phyloP scores from a whole-genome alignment of 2,797 vertebrate genomes.

The Melanogrammus aeglefinus region DNA sequence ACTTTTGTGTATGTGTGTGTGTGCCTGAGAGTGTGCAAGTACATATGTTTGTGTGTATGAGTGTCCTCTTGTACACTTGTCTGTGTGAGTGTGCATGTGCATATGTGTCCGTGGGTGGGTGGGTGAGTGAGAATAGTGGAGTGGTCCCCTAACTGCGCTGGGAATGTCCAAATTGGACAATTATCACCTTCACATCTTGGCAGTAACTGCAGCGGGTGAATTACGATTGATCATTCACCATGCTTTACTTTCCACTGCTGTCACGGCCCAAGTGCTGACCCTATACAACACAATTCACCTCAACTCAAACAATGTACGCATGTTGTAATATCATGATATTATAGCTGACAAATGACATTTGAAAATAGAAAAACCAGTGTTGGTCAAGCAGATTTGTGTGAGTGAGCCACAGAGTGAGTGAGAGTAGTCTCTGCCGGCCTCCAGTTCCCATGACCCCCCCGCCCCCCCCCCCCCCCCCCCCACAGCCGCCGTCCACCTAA shows the following conservation, averaged over 20 bases:
- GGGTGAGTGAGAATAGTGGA: not conserved
- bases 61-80: no score
- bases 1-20: not conserved
- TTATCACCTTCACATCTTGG: constrained; percentile 67
- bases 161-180: constrained; percentile 70
- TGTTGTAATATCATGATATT: not conserved
- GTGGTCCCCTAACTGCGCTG: constrained; percentile 44
- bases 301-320: not conserved
- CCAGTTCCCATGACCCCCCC: not conserved
- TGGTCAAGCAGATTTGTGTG: not conserved
- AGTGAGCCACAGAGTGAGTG: constrained; percentile 27
- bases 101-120: no score
- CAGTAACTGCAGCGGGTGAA: constrained; percentile 47
- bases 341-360: not conserved
- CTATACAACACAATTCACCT: not conserved
- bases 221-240: constrained; percentile 67
- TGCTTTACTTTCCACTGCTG: constrained; percentile 61
- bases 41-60: no score
- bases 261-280: not conserved
- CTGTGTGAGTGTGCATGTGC: no score
- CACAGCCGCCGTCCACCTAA: constrained; percentile 15
- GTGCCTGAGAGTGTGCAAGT: not conserved
- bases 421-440: constrained; percentile 5
- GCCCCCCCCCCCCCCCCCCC: not conserved
- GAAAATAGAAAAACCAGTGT: not conserved